These are phyloP conservation scores for Caenorhabditis plicata DNA, from an alignment of 2,888 invertebrate genomes.

Conservation along the genomic window DNA sequence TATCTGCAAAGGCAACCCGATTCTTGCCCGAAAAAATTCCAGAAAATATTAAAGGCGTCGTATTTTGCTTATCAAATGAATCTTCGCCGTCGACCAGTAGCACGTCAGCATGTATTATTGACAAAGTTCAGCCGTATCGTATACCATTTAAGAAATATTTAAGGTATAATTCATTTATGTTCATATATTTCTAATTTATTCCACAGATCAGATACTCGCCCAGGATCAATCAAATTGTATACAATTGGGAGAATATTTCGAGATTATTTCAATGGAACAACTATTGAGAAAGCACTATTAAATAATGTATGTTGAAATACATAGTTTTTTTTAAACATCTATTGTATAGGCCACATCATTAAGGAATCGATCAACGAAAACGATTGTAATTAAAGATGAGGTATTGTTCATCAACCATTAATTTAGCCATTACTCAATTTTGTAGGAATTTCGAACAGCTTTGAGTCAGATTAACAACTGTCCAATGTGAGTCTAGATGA, in stretches of 20 bases:
- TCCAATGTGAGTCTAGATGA: conserved; percentile 7
- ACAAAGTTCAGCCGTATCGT: conserved; percentile 12
- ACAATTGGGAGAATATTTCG: conserved; percentile 9
- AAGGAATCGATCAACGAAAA: background rate
- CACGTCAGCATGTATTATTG: conserved; percentile 9
- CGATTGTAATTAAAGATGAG: background rate
- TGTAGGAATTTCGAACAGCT: conserved; percentile 27
- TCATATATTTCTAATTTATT: too few relatives aligned
- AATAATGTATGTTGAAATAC: conserved; percentile 3
- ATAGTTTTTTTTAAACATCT: background rate
- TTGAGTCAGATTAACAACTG: conserved; percentile 34
- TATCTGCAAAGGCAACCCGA: conserved; percentile 18
- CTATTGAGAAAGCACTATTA: conserved; percentile 7
- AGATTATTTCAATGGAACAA: conserved; percentile 9
- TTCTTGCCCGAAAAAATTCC: conserved; percentile 14
- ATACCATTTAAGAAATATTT: conserved; percentile 12
- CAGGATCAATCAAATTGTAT: conserved; percentile 1
- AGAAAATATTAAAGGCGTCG: conserved; percentile 5
- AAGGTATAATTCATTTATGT: conserved; percentile 6
- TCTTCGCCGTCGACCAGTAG: conserved; percentile 12
- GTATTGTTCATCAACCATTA: background rate
- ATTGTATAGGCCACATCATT: background rate
- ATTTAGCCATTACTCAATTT: background rate
- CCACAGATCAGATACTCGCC: conserved; percentile 6
- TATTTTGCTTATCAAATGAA: conserved; percentile 20